These are phyloP conservation scores for Manduca sexta DNA, from an alignment of 1,140 invertebrate species.

Conservation along the genomic window DNA sequence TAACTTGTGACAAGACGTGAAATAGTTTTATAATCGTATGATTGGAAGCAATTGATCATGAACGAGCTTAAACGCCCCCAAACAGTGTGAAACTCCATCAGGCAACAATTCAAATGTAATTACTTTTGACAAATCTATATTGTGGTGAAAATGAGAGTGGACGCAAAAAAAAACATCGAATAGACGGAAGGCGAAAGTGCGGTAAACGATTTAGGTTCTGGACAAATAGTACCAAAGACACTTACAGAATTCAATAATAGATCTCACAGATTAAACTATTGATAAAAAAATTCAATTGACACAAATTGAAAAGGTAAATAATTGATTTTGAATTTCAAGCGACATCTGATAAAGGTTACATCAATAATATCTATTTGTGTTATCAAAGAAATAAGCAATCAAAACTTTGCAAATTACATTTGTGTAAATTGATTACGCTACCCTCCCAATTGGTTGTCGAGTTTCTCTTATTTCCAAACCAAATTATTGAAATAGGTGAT, in stretches of 20 bases:
- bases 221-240: background rate
- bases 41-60: background rate
- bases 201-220: slow-evolving; percentile 5
- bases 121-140: slow-evolving; percentile 19
- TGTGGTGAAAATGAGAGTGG: slow-evolving; percentile 6
- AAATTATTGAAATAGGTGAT: background rate
- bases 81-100: slow-evolving; percentile 11
- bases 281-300: slow-evolving; percentile 8
- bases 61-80: background rate
- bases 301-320: slow-evolving; percentile 7
- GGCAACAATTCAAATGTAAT: slow-evolving; percentile 10
- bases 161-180: slow-evolving; percentile 8
- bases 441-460: no score
- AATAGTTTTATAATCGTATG: background rate
- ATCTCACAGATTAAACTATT: slow-evolving; percentile 1
- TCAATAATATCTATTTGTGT: background rate
- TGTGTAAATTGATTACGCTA: background rate
- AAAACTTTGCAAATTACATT: background rate
- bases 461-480: slow-evolving; percentile 4
- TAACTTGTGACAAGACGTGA: background rate
- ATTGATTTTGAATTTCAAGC: slow-evolving; percentile 7
- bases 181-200: slow-evolving; percentile 14
- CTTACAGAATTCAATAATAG: slow-evolving; percentile 11
- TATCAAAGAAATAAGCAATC: slow-evolving; percentile 1
- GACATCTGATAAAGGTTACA: slow-evolving; percentile 5